A percentile compares a stretch with the other conserved stretches of the same genome.
Evolutionary conservation across 2,113 vertebrate species (phyloP).

Genomic region (Chrysemys picta): DNA sequence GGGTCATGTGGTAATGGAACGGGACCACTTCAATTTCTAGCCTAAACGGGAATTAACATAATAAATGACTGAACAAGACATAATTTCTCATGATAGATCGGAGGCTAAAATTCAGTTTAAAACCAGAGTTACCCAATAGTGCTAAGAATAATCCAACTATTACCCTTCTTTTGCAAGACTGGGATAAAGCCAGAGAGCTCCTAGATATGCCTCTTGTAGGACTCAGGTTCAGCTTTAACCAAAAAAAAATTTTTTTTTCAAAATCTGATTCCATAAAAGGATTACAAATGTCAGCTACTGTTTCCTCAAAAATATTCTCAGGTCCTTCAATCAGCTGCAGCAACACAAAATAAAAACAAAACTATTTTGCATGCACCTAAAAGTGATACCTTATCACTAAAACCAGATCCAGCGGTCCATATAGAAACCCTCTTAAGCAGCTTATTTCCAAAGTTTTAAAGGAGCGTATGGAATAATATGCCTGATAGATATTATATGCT

Average conservation of each 20-base stretch:
- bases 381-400: background rate
- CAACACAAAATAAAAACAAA: background rate
- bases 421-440: accelerated
- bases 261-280: background rate
- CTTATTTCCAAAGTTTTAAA: background rate
- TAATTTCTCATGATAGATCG: background rate
- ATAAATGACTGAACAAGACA: background rate
- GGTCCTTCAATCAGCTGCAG: background rate
- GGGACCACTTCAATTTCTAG: background rate
- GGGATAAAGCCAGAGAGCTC: background rate
- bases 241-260: background rate
- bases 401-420: background rate
- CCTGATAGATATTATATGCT: slow-evolving; percentile 57
- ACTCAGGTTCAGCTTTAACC: background rate
- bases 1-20: background rate
- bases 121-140: background rate
- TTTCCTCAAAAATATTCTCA: background rate
- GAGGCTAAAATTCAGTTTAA: background rate
- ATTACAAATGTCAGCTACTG: background rate
- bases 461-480: background rate
- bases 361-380: background rate
- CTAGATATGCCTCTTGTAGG: background rate
- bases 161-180: background rate
- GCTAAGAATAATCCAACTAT: background rate
- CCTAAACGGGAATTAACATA: background rate